Evolutionary conservation across 2,113 vertebrate genomes (phyloP), one percentile per base, ranked within the genome.

Genomic region (Origma solitaria): DNA sequence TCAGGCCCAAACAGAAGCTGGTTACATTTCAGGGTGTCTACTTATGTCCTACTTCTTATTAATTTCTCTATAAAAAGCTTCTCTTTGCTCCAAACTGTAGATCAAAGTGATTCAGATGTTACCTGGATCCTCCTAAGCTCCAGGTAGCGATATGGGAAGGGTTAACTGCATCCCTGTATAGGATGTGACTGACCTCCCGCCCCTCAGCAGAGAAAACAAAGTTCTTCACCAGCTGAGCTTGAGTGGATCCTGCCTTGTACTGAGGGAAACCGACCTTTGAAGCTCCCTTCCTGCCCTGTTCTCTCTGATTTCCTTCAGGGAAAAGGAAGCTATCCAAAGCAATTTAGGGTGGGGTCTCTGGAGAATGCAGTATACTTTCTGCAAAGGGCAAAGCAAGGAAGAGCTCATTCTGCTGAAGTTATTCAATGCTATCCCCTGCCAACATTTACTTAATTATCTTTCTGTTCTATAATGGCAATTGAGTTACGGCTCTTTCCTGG

Each of bases 381-480:
- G 77, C 54, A 88, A 94, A 97, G 95, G 87, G 90, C 86, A 96
- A 91, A 92, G 77, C 86, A 92, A 90, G 92, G 89, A 92, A 87
- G 82, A 91, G 90, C 61, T 93, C 70, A 68, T 91, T 95, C 84
- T 79, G 79, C 38, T 90, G 21, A 94, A 93, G 79, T 94, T 94
- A 93, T 93, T 96, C 90, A 92, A 40, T 87, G 66, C 42, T 96
- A 87, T 95, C 76, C 92, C 92, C 84, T 84, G 94, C 87, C 96
- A 96, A 91, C 92, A 94, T 97, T 93, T 95, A 96, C 90, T 96
- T 95, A 97, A 96, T 97, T 97, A 95, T 96, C 93, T 92, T 95
- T 88, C 94, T 95, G 69, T 94, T 95, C 95, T 96, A 75, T 95
- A 94, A 91, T 82, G 84, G 90, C 93, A 95, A 95, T 94, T 96